phyloP scores from a whole-genome alignment of 2,888 invertebrate genomes.

The Nebria salina region DNA sequence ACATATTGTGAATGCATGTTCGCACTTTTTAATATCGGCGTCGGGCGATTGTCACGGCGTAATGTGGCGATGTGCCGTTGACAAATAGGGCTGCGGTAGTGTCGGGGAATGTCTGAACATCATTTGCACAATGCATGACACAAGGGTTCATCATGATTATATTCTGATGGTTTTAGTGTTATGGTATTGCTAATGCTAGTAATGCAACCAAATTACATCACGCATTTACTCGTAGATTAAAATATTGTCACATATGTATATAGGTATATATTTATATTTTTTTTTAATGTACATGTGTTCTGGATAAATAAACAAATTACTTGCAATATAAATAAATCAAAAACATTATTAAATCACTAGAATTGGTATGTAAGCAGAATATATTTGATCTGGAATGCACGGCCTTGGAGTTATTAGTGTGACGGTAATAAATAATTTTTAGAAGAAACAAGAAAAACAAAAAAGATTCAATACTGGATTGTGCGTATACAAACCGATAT shows the following conservation, averaged over 20 bases:
- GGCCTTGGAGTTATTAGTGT: not conserved
- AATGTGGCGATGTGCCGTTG: conserved; percentile 33
- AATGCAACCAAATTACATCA: not conserved
- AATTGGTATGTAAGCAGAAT: not conserved
- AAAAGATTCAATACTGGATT: not conserved
- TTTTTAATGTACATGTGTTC: too few species aligned
- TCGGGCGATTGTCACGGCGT: conserved; percentile 27
- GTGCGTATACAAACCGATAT: not conserved
- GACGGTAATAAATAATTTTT: not conserved
- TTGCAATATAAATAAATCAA: not conserved
- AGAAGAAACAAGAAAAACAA: not conserved
- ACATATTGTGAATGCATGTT: conserved; percentile 61
- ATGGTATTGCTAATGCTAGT: not conserved
- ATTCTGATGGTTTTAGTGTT: too few species aligned
- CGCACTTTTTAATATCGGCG: conserved; percentile 57
- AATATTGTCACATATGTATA: too few species aligned
- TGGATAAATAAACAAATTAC: not conserved
- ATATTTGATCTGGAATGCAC: not conserved
- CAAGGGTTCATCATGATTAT: conserved; percentile 5
- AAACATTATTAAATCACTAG: not conserved
- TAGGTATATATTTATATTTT: too few species aligned
- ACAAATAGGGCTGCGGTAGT: conserved; percentile 27
- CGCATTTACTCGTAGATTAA: not conserved
- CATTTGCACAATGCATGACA: conserved; percentile 15
- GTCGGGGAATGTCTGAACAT: conserved; percentile 22